Conservation (phyloP, 1,140 invertebrate genomes). For the Drosophila littoralis region DNA sequence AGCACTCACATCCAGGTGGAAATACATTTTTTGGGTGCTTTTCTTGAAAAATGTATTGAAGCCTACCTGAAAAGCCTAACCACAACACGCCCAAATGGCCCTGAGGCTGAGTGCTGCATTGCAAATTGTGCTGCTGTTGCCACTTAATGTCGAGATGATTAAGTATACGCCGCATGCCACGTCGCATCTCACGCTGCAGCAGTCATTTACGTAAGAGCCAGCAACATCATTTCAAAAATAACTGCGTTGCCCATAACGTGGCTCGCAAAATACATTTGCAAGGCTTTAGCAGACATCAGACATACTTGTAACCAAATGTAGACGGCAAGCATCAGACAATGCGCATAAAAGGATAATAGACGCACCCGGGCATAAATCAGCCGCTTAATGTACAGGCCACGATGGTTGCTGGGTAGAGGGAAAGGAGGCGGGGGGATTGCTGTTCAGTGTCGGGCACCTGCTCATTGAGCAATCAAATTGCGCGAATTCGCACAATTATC, state of each 20-base stretch:
- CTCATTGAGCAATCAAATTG: slow-evolving; percentile 70
- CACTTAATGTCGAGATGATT: slow-evolving; percentile 74
- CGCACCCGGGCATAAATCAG: slow-evolving; percentile 63
- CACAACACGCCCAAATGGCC: slow-evolving; percentile 23
- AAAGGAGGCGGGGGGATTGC: background rate
- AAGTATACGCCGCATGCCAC: slow-evolving; percentile 67
- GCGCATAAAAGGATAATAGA: slow-evolving; percentile 50
- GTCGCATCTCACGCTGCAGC: slow-evolving; percentile 52
- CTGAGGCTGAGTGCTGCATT: slow-evolving; percentile 57
- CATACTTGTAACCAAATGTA: slow-evolving; percentile 4
- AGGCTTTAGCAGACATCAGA: slow-evolving; percentile 14
- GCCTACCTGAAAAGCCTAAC: background rate
- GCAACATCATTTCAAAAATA: slow-evolving; percentile 49
- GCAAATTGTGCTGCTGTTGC: slow-evolving; percentile 44
- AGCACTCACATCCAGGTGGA: background rate
- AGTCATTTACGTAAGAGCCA: slow-evolving; percentile 64
- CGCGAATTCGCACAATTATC: slow-evolving; percentile 62
- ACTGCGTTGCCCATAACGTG: slow-evolving; percentile 30
- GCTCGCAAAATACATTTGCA: slow-evolving; percentile 32
- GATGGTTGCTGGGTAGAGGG: background rate
- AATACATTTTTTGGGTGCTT: slow-evolving; percentile 8
- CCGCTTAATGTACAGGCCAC: slow-evolving; percentile 34
- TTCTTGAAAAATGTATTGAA: slow-evolving; percentile 1
- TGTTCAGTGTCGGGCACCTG: slow-evolving; percentile 22
- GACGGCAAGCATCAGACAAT: background rate